Base-by-base conservation (phyloP, 2,888 invertebrate species). In the Exocentrus adspersus region DNA sequence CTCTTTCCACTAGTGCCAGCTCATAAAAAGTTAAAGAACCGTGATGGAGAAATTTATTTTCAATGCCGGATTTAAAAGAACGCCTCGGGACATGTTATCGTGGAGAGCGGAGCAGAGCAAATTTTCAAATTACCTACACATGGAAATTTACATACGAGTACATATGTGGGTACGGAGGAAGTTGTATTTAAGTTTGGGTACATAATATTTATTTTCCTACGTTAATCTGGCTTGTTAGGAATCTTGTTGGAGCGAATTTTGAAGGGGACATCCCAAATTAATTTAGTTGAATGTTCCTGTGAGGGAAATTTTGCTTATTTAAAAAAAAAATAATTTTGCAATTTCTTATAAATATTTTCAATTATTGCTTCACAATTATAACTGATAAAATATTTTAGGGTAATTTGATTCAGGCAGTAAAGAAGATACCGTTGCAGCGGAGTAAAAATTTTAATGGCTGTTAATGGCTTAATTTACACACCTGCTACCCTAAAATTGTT, bases 31-130 rank as follows among this genome's bases (percentile, higher is more conserved):
- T 62, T 66, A 64, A 58, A 61, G 62, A 64, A 67, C 62, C 64
- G 62, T 67, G 64, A 69, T 60, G 60, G 63, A 58, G 60, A 59
- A 65, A 67, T 65, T n/a, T n/a, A n/a, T n/a, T 69, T 69, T 62
- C 62, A 66, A 65, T 64, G 60, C 62, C 62, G 58, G 62, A 68
- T 64, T 65, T 65, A 68, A 62, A 68, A 65, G 53, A 58, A 57
- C 50, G 67, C 65, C 65, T 56, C 16, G 67, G 69, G 69, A 69
- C 67, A 65, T 67, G 64, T 59, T 69, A 65, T 67, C 65, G 65
- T 65, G 52, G 41, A 16, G 28, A n/a, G n/a, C n/a, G n/a, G n/a
- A n/a, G 43, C 43, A 12, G 42, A 51, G 43, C 32, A 30, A 28
- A 64, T 43, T 24, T 17, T 60, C 52, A 60, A 52, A 60, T 60